Conservation (phyloP, 2,888 invertebrate species). For the Cyclophora albipunctata region DNA sequence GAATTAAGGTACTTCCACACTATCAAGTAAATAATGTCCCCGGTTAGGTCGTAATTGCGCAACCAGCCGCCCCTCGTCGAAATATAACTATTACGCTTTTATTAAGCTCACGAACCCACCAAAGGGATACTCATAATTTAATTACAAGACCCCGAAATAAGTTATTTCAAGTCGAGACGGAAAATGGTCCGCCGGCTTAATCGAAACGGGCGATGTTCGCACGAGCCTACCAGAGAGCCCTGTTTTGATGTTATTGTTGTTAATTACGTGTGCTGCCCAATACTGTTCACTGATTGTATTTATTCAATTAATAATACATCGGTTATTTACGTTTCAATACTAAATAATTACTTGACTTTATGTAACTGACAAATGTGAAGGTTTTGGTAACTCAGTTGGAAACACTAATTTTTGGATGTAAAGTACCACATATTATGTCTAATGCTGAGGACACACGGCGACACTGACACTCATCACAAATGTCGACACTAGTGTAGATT, state of each 20-base stretch:
- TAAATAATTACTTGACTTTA: too few species aligned
- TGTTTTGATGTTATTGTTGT: conserved; percentile 17
- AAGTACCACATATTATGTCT: too few species aligned
- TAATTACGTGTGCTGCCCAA: conserved; percentile 14
- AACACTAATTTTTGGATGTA: too few species aligned
- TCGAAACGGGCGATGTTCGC: conserved; percentile 25
- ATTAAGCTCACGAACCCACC: conserved; percentile 62
- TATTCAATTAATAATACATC: too few species aligned
- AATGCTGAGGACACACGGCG: too few species aligned
- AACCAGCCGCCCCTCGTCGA: conserved; percentile 49
- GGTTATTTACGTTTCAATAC: too few species aligned
- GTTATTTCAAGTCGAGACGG: conserved; percentile 41
- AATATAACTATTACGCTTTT: conserved; percentile 70
- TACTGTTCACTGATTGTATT: conserved; percentile 1
- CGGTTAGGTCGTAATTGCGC: conserved; percentile 45
- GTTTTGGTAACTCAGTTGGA: too few species aligned
- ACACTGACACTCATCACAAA: too few species aligned
- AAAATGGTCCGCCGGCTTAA: conserved; percentile 36
- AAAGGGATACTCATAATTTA: conserved; percentile 69
- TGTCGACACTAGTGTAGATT: too few species aligned
- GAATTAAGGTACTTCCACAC: conserved; percentile 23
- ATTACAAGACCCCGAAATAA: conserved; percentile 58
- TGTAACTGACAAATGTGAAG: too few species aligned
- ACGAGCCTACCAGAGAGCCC: conserved; percentile 20
- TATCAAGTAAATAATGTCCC: conserved; percentile 34